phyloP scores from a whole-genome alignment of 2,888 invertebrate species.

The Leucophenga maculata region DNA sequence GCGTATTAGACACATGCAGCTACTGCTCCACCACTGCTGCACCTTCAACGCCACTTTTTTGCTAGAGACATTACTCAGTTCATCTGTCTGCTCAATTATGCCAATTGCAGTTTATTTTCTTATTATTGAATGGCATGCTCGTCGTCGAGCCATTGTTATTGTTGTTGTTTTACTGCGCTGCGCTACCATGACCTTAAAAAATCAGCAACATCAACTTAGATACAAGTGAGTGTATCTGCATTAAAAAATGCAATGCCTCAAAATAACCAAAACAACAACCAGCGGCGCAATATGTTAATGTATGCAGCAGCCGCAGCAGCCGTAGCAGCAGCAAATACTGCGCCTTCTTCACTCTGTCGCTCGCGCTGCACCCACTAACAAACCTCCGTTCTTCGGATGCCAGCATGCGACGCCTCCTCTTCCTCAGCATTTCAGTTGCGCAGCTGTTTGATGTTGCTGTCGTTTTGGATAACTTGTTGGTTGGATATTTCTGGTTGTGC shows the following conservation, averaged over 20 bases:
- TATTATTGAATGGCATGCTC: slow-evolving; percentile 4
- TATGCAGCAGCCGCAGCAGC: background rate
- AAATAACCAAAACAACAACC: background rate
- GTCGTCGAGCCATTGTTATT: slow-evolving; percentile 3
- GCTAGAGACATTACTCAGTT: slow-evolving; percentile 35
- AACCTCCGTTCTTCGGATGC: background rate
- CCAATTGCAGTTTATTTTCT: slow-evolving; percentile 54
- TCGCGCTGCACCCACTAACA: background rate
- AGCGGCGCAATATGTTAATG: background rate
- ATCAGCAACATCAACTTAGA: slow-evolving; percentile 57
- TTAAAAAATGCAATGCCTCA: background rate
- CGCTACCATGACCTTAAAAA: slow-evolving; percentile 63
- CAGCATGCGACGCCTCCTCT: background rate
- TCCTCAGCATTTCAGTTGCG: slow-evolving; percentile 25
- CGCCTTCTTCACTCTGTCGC: background rate
- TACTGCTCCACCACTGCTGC: too few relatives aligned
- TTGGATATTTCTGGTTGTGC: background rate
- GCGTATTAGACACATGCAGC: too few relatives aligned
- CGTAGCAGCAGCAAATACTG: background rate
- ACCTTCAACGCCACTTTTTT: too few relatives aligned
- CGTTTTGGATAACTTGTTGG: slow-evolving; percentile 11
- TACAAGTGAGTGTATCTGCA: background rate
- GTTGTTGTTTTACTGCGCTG: background rate
- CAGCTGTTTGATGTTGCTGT: slow-evolving; percentile 53
- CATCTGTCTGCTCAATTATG: slow-evolving; percentile 55